phyloP scores from a whole-genome alignment of 2,113 vertebrate species.

The Lepisosteus oculatus region DNA sequence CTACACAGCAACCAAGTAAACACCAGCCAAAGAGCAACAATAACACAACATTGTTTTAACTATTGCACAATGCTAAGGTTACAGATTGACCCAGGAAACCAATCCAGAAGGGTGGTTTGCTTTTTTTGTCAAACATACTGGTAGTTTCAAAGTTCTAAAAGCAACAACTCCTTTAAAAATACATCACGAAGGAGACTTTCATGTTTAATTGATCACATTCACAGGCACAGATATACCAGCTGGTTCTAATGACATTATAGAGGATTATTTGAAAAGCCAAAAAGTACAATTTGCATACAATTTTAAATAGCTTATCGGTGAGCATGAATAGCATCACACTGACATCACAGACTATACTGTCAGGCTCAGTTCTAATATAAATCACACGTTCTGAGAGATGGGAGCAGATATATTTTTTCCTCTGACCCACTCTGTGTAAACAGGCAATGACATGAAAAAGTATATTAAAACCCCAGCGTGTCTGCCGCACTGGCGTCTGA shows the following conservation, averaged over 20 bases:
- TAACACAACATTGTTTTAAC: too few species aligned
- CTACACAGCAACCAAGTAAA: too few species aligned
- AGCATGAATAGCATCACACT: constrained; percentile 21
- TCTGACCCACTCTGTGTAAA: constrained; percentile 65
- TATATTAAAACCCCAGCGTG: constrained; percentile 55
- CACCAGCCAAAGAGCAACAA: too few species aligned
- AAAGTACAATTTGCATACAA: constrained; percentile 28
- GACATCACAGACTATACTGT: constrained; percentile 37
- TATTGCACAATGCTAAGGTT: too few species aligned
- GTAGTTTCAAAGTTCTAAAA: neutral
- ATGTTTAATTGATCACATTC: neutral
- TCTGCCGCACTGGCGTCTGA: constrained; percentile 68
- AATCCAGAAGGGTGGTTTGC: too few species aligned
- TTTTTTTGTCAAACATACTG: too few species aligned
- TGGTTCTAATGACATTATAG: constrained; percentile 20
- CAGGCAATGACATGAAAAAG: constrained; percentile 64
- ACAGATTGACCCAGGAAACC: too few species aligned
- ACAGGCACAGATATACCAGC: neutral
- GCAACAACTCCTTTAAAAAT: too few species aligned
- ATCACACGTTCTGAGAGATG: constrained; percentile 53
- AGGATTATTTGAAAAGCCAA: constrained; percentile 13
- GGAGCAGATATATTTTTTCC: constrained; percentile 61
- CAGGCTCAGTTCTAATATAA: constrained; percentile 59
- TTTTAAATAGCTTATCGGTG: constrained; percentile 28
- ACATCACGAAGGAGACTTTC: neutral